phyloP scores from a whole-genome alignment of 2,888 invertebrate genomes.

The Autographa pulchrina region DNA sequence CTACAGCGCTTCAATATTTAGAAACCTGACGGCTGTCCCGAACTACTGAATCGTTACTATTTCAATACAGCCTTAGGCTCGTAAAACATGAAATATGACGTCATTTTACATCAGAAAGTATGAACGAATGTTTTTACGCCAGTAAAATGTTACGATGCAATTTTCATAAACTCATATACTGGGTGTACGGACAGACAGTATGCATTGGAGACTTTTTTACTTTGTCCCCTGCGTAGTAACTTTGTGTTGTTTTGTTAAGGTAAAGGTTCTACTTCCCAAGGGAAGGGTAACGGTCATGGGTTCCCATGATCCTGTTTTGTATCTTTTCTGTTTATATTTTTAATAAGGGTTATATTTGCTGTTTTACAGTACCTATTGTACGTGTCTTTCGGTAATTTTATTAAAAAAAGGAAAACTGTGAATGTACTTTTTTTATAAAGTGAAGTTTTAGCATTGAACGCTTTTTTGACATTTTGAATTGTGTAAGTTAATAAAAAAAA shows the following conservation, averaged over 20 bases:
- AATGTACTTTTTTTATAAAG: too few species aligned
- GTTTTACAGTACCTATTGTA: too few species aligned
- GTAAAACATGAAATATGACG: conserved; percentile 60
- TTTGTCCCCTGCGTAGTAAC: neutral
- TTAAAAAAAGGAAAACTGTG: too few species aligned
- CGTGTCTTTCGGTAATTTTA: too few species aligned
- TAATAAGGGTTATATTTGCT: too few species aligned
- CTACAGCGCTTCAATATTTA: conserved; percentile 42
- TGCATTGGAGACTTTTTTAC: conserved; percentile 11
- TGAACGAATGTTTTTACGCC: conserved; percentile 61
- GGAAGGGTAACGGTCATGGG: neutral
- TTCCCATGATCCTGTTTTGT: neutral
- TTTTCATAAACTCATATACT: conserved; percentile 58
- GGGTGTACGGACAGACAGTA: conserved; percentile 18
- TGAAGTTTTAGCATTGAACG: too few species aligned
- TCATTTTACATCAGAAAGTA: conserved; percentile 58
- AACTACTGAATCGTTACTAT: conserved; percentile 46
- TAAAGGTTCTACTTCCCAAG: neutral
- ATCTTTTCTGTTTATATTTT: neutral
- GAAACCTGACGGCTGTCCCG: conserved; percentile 42
- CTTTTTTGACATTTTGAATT: too few species aligned
- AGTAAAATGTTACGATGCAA: conserved; percentile 61
- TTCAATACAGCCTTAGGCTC: conserved; percentile 42
- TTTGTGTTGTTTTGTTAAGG: neutral
- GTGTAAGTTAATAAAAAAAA: too few species aligned